phyloP scores from a whole-genome alignment of 1,140 invertebrate genomes.

The Drosophila varians region DNA sequence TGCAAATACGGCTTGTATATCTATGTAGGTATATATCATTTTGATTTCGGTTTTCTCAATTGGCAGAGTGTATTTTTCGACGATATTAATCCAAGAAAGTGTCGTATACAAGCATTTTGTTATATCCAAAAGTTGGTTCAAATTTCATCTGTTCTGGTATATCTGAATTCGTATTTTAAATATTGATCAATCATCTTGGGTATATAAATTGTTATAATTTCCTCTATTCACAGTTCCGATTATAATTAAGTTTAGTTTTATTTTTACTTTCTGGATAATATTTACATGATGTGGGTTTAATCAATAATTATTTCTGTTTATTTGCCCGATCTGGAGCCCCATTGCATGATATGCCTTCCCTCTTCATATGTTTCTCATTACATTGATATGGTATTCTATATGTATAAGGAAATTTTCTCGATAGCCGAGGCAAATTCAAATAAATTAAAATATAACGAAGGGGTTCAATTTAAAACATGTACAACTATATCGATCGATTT shows the following conservation, averaged over 20 bases:
- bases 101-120: slow-evolving; percentile 76
- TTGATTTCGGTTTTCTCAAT: slow-evolving; percentile 67
- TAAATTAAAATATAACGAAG: slow-evolving; percentile 21
- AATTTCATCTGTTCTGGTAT: slow-evolving; percentile 64
- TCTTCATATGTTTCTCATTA: slow-evolving; percentile 34
- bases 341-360: slow-evolving; percentile 19
- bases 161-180: slow-evolving; percentile 60
- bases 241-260: slow-evolving; percentile 46
- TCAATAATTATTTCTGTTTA: slow-evolving; percentile 7
- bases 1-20: slow-evolving; percentile 40
- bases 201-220: slow-evolving; percentile 76
- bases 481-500: slow-evolving; percentile 43
- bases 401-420: slow-evolving; percentile 23
- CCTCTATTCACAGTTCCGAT: slow-evolving; percentile 76
- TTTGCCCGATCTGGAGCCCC: neutral
- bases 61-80: slow-evolving; percentile 31
- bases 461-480: slow-evolving; percentile 50
- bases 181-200: slow-evolving; percentile 61
- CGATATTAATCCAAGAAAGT: slow-evolving; percentile 43
- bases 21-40: slow-evolving; percentile 72
- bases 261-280: slow-evolving; percentile 26
- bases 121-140: slow-evolving; percentile 52
- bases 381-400: slow-evolving; percentile 45
- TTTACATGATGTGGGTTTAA: slow-evolving; percentile 21
- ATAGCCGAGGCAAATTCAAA: slow-evolving; percentile 18